Evolutionary conservation across 1,140 invertebrate species (phyloP).

Genomic region (Maniola jurtina): DNA sequence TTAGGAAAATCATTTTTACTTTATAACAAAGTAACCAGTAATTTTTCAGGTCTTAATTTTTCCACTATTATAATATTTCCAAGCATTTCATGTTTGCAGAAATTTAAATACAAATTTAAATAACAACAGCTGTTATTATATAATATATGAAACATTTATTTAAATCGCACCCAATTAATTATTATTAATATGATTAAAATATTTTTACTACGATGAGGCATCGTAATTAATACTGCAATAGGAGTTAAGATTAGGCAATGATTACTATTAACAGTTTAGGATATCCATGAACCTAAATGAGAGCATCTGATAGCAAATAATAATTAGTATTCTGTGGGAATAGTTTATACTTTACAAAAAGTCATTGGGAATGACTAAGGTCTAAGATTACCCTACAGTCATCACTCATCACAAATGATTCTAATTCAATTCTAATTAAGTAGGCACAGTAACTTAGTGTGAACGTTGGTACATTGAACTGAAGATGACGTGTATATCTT

Average conservation of each 20-base stretch:
- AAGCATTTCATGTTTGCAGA: neutral
- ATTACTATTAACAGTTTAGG: too few relatives aligned
- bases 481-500: slow-evolving; percentile 1
- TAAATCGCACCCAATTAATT: too few relatives aligned
- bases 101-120: neutral
- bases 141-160: too few relatives aligned
- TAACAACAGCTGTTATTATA: neutral
- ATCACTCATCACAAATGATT: slow-evolving; percentile 7
- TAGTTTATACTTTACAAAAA: too few relatives aligned
- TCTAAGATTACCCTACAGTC: neutral
- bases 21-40: neutral
- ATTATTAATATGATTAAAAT: too few relatives aligned
- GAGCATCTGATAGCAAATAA: too few relatives aligned
- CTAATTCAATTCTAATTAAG: slow-evolving; percentile 11
- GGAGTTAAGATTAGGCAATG: too few relatives aligned
- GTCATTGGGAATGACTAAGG: neutral
- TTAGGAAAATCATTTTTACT: neutral
- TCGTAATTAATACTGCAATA: too few relatives aligned
- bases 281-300: too few relatives aligned
- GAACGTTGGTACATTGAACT: slow-evolving; percentile 1
- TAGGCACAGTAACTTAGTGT: neutral
- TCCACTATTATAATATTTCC: neutral
- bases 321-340: too few relatives aligned
- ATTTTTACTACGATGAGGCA: too few relatives aligned
- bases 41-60: neutral